Evolutionary conservation across 2,888 invertebrate species (phyloP).

Genomic region (Sclerodermus sp.): DNA sequence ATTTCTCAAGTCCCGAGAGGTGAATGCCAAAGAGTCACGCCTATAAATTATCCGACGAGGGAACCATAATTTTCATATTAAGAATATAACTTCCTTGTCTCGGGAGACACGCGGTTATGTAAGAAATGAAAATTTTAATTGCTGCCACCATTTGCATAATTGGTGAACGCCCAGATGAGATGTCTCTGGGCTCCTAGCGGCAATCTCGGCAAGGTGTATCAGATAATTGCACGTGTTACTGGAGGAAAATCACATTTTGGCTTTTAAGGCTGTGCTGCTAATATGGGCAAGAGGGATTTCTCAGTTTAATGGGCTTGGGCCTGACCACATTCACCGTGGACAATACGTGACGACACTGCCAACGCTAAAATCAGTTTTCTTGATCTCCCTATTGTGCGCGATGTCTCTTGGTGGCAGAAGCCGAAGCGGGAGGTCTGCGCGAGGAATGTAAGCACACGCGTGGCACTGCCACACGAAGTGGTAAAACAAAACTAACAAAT

Average conservation of each 20-base stretch:
- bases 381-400: not conserved
- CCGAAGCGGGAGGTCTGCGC: slow-evolving; percentile 26
- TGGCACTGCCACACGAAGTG: not conserved
- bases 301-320: too few relatives aligned
- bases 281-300: not conserved
- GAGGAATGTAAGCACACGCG: slow-evolving; percentile 1
- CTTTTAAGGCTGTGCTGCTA: not conserved
- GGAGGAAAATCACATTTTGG: not conserved
- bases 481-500: slow-evolving; percentile 33
- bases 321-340: too few relatives aligned
- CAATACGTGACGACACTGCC: too few relatives aligned
- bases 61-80: slow-evolving; percentile 28
- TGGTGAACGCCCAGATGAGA: slow-evolving; percentile 24
- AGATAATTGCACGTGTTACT: not conserved
- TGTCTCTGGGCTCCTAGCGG: slow-evolving; percentile 10
- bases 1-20: not conserved
- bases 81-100: slow-evolving; percentile 8
- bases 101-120: not conserved
- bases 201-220: not conserved
- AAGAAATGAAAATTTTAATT: slow-evolving; percentile 20
- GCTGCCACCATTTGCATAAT: slow-evolving; percentile 31
- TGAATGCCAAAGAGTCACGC: slow-evolving; percentile 4
- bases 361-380: too few relatives aligned
- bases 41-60: slow-evolving; percentile 19
- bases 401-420: not conserved